Evolutionary conservation across 2,113 vertebrate species (phyloP).

Genomic region (Pelecanus crispus): DNA sequence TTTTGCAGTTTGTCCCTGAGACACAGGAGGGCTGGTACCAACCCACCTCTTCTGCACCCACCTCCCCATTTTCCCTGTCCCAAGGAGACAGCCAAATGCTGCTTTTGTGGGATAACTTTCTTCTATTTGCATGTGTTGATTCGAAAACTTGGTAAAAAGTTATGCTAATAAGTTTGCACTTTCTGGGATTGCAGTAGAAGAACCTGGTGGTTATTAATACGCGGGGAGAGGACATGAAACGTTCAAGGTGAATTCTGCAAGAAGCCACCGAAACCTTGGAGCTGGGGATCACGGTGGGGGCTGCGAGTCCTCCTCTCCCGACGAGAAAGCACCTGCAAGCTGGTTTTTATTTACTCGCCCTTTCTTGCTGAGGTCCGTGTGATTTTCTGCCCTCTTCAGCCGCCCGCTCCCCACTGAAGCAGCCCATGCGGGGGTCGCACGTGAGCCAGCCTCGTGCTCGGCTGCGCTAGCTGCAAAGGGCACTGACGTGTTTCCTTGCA

Average conservation of each 20-base stretch:
- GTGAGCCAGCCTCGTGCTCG: not conserved
- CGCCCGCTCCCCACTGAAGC: not conserved
- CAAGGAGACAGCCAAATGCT: too few relatives aligned
- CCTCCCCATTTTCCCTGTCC: not conserved
- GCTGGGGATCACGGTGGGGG: not conserved
- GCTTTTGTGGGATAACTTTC: not conserved
- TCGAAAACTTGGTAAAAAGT: not conserved
- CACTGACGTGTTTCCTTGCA: conserved; percentile 4
- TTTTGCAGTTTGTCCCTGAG: not conserved
- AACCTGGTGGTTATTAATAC: not conserved
- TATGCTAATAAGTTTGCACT: not conserved
- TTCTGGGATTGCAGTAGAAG: not conserved
- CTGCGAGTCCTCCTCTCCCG: accelerated
- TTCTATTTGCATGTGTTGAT: not conserved
- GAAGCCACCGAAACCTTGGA: not conserved
- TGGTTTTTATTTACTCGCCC: not conserved
- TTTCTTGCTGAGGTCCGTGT: not conserved
- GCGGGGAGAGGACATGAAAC: not conserved
- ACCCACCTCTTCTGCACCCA: not conserved
- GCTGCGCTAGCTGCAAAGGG: conserved; percentile 8
- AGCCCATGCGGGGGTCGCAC: not conserved
- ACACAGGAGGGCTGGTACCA: not conserved
- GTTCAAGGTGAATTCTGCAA: not conserved
- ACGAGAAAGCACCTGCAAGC: not conserved
- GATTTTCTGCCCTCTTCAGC: not conserved